Evolutionary conservation across 2,888 invertebrate genomes (phyloP).

Genomic region (Cremastinae sp.): DNA sequence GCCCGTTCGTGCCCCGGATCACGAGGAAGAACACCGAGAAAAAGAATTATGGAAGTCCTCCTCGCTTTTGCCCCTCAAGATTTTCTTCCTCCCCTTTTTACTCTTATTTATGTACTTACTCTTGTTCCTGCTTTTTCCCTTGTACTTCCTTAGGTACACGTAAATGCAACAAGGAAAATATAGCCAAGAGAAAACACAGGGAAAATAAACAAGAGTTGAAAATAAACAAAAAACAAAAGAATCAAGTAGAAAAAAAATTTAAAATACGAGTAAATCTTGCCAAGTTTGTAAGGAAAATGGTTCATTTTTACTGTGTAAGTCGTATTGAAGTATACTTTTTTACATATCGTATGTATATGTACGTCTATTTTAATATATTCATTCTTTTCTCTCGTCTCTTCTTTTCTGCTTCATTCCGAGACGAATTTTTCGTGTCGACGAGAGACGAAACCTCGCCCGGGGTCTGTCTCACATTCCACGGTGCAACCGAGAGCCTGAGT

Average conservation of each 20-base stretch:
- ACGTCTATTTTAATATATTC: conserved; percentile 32
- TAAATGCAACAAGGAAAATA: neutral
- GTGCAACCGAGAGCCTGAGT: conserved; percentile 50
- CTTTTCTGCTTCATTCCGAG: conserved; percentile 16
- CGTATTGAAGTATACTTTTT: conserved; percentile 1
- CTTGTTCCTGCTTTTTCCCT: conserved; percentile 49
- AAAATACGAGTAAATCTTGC: too few relatives aligned
- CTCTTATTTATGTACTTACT: conserved; percentile 15
- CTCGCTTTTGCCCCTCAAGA: conserved; percentile 44
- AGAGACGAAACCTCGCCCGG: conserved; percentile 41
- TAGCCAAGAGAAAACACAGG: conserved; percentile 1
- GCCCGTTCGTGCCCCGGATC: conserved; percentile 54
- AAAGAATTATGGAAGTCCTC: conserved; percentile 67
- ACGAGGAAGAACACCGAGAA: conserved; percentile 59
- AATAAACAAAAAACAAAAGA: neutral
- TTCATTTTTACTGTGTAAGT: conserved; percentile 30
- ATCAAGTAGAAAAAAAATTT: conserved; percentile 34
- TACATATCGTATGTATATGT: neutral
- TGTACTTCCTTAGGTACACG: conserved; percentile 45
- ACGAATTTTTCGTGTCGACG: conserved; percentile 51
- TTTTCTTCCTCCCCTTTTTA: conserved; percentile 43
- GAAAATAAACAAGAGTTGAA: neutral
- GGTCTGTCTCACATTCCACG: conserved; percentile 47
- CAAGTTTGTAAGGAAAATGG: conserved; percentile 57
- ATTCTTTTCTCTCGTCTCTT: conserved; percentile 38